A percentile compares a stretch with the other conserved stretches of the same genome.
Conservation (phyloP, 2,113 vertebrate species). For the Apus apus region DNA sequence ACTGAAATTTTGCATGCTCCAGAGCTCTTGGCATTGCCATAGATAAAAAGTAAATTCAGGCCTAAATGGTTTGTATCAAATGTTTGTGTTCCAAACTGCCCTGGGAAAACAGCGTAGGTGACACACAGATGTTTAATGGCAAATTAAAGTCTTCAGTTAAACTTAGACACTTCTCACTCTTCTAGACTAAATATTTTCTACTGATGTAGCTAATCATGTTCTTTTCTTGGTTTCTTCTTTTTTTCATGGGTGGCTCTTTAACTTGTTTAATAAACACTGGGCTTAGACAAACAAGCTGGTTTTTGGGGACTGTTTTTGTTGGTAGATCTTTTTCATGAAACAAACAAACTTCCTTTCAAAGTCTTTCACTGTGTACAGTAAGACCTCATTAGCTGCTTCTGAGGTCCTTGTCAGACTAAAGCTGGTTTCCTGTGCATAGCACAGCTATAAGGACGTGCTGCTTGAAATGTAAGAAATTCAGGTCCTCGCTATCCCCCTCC, state of each 20-base stretch:
- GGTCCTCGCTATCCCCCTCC: background rate
- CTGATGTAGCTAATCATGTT: background rate
- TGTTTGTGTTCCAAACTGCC: background rate
- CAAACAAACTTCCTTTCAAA: background rate
- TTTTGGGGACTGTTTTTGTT: background rate
- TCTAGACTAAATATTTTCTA: slow-evolving; percentile 14
- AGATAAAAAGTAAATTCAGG: background rate
- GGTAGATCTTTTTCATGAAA: background rate
- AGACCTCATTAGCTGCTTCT: background rate
- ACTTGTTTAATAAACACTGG: background rate
- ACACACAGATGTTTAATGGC: background rate
- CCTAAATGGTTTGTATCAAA: background rate
- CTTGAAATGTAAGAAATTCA: background rate
- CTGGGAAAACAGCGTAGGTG: background rate
- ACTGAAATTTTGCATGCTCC: background rate
- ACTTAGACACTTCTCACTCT: background rate
- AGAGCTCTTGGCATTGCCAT: background rate
- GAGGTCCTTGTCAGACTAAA: background rate
- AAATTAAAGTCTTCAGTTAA: background rate
- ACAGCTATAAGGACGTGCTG: background rate
- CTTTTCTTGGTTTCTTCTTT: background rate
- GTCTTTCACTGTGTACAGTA: background rate
- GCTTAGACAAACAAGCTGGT: slow-evolving; percentile 3
- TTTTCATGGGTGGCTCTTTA: background rate
- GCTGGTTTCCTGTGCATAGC: background rate